Base-by-base conservation (phyloP, 1,140 invertebrate species). In the Pectinophora gossypiella region DNA sequence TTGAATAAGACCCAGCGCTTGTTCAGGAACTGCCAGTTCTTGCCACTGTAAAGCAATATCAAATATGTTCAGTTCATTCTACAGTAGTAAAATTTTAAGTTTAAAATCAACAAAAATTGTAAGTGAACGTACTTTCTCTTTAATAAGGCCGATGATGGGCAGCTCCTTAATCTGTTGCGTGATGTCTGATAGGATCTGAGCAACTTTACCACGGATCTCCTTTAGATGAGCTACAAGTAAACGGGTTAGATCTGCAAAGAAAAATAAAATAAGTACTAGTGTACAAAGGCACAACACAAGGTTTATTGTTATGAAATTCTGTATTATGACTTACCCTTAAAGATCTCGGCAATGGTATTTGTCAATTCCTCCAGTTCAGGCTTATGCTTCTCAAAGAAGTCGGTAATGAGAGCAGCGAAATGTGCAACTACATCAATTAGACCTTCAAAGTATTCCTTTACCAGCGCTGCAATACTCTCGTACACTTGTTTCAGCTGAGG, bases 301-400 rank as follows among this genome's bases (percentile, higher is more conserved):
- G 1, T 32, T 2, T 3, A 32, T 2, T 2, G 6, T 32, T 3
- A 3, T 3, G n/a, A 32, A 2, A 32, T 23, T 32, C 9, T 32
- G 9, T 32, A 32, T 2, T 32, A 12, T 16, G 35, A 54, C 56
- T 68, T 60, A 88, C 88, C 89, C 49, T 88, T 88, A 21, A 89
- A 62, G 12, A 90, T 64, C 54, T 92, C 90, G 0, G 88, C 82
- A 2, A 91, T 59, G 0, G 87, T 66, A 22, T 89, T 87, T 20
- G 89, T 76, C 10, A 94, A 73, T 54, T 92, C 90, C 51, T 94
- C 91, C 2, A 95, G 67, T 56, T 93, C 91, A 3, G 90, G 89
- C 57, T 92, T 91, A 66, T 88, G 78, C 44, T 76, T 77, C 47
- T 92, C 91, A 38, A 92, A 73, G 59, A 93, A 68, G 50, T 89